These are phyloP conservation scores for Seriola aureovittata DNA, from an alignment of 2,113 vertebrate species.

Conservation along the genomic window DNA sequence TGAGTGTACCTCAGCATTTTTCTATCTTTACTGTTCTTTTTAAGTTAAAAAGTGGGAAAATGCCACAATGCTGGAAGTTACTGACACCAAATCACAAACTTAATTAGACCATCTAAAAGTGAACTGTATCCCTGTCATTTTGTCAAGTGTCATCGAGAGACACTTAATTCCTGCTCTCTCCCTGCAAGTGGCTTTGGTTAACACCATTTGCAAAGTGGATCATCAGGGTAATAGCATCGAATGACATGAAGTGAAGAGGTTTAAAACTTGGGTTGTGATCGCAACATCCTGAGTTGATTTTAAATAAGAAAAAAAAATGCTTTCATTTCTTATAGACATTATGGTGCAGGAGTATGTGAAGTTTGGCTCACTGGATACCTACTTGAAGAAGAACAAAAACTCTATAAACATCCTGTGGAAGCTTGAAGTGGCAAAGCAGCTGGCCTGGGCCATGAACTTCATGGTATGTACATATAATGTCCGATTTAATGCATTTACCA, in stretches of 20 bases:
- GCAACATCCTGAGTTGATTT: not conserved
- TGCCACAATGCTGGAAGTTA: too few relatives aligned
- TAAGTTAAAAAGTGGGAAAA: too few relatives aligned
- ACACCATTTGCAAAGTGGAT: not conserved
- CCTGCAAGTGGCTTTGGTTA: not conserved
- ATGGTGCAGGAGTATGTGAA: slow-evolving; percentile 97
- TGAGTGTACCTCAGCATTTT: too few relatives aligned
- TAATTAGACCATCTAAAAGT: too few relatives aligned
- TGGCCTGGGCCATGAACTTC: slow-evolving; percentile 98
- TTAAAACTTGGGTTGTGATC: not conserved
- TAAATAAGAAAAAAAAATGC: not conserved
- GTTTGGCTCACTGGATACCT: slow-evolving; percentile 96
- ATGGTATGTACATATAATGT: slow-evolving; percentile 85
- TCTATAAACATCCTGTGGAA: slow-evolving; percentile 96
- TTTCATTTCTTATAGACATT: slow-evolving; percentile 86
- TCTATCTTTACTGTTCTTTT: too few relatives aligned
- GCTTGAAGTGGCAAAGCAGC: slow-evolving; percentile 96
- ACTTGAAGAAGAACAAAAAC: slow-evolving; percentile 94
- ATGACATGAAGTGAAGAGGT: not conserved
- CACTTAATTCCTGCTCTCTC: too few relatives aligned
- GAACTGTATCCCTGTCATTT: too few relatives aligned
- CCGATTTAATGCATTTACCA: not conserved
- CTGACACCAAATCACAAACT: too few relatives aligned
- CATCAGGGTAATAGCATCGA: not conserved
- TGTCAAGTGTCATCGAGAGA: too few relatives aligned